Evolutionary conservation across 2,888 invertebrate species (phyloP), one percentile per base, ranked within the genome.

Genomic region (Yponomeuta malinellus): DNA sequence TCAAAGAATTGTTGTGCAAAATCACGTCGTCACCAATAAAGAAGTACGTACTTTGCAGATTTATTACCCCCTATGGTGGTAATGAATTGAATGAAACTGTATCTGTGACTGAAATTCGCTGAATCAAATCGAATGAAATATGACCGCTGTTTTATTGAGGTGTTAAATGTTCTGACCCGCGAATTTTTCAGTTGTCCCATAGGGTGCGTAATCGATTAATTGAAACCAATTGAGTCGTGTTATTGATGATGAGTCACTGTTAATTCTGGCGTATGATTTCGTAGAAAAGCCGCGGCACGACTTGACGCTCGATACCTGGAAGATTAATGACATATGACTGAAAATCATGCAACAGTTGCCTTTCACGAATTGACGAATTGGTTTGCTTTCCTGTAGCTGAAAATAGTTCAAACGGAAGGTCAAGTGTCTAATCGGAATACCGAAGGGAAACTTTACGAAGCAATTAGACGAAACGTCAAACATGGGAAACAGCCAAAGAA

Each of bases 81-180:
- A 43, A 43, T 33, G 33, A 33, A 52, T 52, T 8, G 12, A 12
- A 52, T 59, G 15, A 59, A 59, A 15, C 12, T 12, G 15, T 15
- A 59, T 59, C 15, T 67, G 12, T 43, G 3, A 10, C 67, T 67
- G 37, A 67, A 10, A n/a, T 43, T 12, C 1, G 15, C 75, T 75
- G 76, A 72, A 71, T 73, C 72, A 78, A 81, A 82, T 79, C 77
- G 76, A 78, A 81, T 80, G 75, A 78, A 76, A 77, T 72, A 73
- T 48, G 71, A 72, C 72, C 72, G 43, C 67, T 59, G 15, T 52
- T 72, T 74, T 73, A 75, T 74, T 69, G 72, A 76, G 68, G 74
- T 74, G 83, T 81, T 86, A 86, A 85, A 80, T 80, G 79, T 76
- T 78, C 84, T 87, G 79, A 86, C 85, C 85, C 70, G 71, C 70